Evolutionary conservation across 1,140 invertebrate genomes (phyloP), one percentile per base, ranked within the genome.

Genomic region (Drosophila nigrodunni): DNA sequence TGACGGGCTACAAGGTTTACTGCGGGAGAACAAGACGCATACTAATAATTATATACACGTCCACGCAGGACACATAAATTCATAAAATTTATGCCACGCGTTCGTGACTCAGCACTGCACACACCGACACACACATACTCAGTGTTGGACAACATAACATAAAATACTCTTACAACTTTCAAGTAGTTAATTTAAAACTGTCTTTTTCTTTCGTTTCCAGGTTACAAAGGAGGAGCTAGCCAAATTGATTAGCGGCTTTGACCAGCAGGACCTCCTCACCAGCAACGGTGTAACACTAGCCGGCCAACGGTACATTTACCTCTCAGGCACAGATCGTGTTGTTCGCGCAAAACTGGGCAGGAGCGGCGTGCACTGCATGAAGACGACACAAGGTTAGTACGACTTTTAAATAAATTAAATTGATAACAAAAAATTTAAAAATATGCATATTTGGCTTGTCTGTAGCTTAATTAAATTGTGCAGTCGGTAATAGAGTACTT

Each of bases 281-380:
- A 97, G 96, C 88, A 95, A 95, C 76, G 97, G 97, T 74, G 96
- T 98, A 67, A 97, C 96, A 93, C 94, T 98, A 93, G 97, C 96
- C 77, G 97, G 97, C 88, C 95, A 95, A 93, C 95, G 97, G 94
- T 98, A 97, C 95, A 97, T 98, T 93, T 98, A 97, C 94, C 95
- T 98, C 92, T 97, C 97, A 82, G 97, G 97, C 91, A 97, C 97
- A 94, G 97, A 98, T 91, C 95, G 96, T 92, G 97, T 98, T 79
- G 96, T 98, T 93, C 96, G 97, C 93, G 97, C 97, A 92, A 98
- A 97, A 94, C 94, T 97, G 74, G 97, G 96, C 92, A 97, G 97
- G 94, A 96, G 97, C 92, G 97, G 97, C 83, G 96, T 97, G 64
- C 97, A 98, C 93, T 97, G 96, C 96, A 97, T 98, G 96, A 98